Evolutionary conservation across 2,888 invertebrate genomes (phyloP), one percentile per base, ranked within the genome.

Genomic region (Cataglyphis rosenhaueri): DNA sequence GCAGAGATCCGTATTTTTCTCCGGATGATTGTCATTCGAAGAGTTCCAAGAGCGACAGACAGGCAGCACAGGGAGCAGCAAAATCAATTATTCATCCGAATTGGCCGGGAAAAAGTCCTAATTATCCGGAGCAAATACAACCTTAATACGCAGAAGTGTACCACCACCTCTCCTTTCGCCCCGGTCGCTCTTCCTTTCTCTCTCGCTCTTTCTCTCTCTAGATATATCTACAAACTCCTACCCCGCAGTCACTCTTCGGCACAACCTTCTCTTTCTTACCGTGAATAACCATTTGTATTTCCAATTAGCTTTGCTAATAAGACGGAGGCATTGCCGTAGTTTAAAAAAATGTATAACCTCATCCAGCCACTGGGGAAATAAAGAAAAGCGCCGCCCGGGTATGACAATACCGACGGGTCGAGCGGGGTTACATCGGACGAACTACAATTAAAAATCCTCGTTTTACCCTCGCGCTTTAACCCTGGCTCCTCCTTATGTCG

Each of bases 251-350:
- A 89, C 88, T 87, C 87, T 91, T 91, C 89, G 87, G 84, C 74
- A 84, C 86, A 82, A 75, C 89, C 91, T 91, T 89, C 66, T 78
- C 86, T 91, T 91, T 92, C 92, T 92, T 91, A 93, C 94, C 92
- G 92, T 94, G 94, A 94, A 94, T 94, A 94, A 94, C 94, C 94
- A 94, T 94, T 94, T 94, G 93, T 94, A 94, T 94, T 94, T 94
- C 94, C 94, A 94, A 94, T 94, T 94, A 94, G 94, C 94, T 94
- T 94, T 94, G 94, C 94, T 94, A 94, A 94, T 94, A 94, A 94
- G 94, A 93, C 93, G 94, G 92, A 92, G 92, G 92, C 92, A 93
- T 93, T 91, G 93, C 93, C 88, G 90, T 92, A 92, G 92, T 92
- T 92, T 79, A 86, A 91, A 92, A 93, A 93, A 94, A 94, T 94